Evolutionary conservation across 2,797 vertebrate genomes (phyloP), one percentile per base, ranked within the genome.

Genomic region (Sebastes minor): DNA sequence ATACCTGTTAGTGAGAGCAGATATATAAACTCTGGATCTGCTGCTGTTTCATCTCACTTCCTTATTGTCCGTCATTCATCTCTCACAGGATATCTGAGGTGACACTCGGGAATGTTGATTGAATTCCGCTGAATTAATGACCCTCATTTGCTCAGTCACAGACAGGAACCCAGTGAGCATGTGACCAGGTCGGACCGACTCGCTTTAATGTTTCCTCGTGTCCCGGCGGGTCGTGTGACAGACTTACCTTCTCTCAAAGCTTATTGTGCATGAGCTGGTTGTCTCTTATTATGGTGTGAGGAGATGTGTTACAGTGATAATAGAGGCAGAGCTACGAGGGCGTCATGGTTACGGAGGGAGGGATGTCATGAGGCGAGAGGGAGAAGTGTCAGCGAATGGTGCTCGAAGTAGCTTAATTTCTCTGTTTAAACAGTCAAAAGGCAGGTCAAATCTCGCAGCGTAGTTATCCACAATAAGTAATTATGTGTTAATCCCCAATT

Each of bases 91-190:
- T 68, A 25, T 69, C 63, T 59, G 28, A 32, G 64, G 13, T 61
- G 77, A 85, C 74, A 74, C 74, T 73, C 1, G 25, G 80, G 86
- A 89, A 93, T 89, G 86, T 64, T 87, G 72, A 89, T 89, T 84
- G 81, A 82, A 92, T 91, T 92, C 90, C 82, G 38, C 65, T 57
- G 81, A 87, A 71, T 82, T 73, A 91, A 82, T 79, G 64, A 67
- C 77, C 80, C 81, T 89, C 64, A 53, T 91, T 92, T 69, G 66
- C 78, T 84, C 82, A 14, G 64, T 82, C 83, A 70, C 69, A 71
- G 86, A 84, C 76, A 56, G 76, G 75, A 76, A 78, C 80, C 62
- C 68, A 30, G 60, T 2, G 2, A 82, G 63, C 91, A 88, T 86
- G 92, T 92, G 92, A 93, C 86, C 6, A 1, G 46, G 57, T 77